A percentile compares a stretch with the other conserved stretches of the same genome.
These are phyloP conservation scores for Danio rerio DNA, from an alignment of 2,113 vertebrate genomes.

Conservation along the genomic window GRCz12tu NC_133179.1:19146501-19147000, in stretches of 20 bases:
- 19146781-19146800: conserved; percentile 54
- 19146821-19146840: conserved; percentile 62
- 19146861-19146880: conserved; percentile 49
- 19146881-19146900: conserved; percentile 53
- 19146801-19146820: conserved; percentile 57
- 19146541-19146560: too few species aligned
- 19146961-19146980: neutral
- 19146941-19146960: neutral
- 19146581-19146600: too few species aligned
- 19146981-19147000: neutral
- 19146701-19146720: neutral
- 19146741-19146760: conserved; percentile 2
- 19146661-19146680: neutral
- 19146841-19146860: conserved; percentile 66
- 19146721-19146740: neutral
- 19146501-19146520: neutral
- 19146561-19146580: too few species aligned
- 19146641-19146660: too few species aligned
- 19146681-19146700: neutral
- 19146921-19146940: neutral
- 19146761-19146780: conserved; percentile 45
- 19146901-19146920: conserved; percentile 40
- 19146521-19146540: neutral
- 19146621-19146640: neutral
- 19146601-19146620: neutral